Evolutionary conservation across 2,888 invertebrate genomes (phyloP).

Genomic region (Dasysyrphus tricinctus): DNA sequence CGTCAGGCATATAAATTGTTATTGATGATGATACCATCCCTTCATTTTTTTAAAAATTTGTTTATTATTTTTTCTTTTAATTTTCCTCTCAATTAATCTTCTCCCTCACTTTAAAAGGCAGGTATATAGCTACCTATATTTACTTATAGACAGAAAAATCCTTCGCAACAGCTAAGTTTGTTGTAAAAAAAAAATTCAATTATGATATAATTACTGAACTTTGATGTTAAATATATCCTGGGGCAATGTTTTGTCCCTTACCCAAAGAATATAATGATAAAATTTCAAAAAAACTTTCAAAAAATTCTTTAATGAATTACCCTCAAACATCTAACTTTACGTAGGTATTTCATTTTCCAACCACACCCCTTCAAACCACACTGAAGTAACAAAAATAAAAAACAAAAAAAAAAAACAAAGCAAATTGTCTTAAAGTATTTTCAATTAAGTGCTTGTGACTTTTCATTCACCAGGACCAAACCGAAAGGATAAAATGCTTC

Average conservation of each 20-base stretch:
- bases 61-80: constrained; percentile 43
- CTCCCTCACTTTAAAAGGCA: not conserved
- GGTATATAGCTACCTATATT: not conserved
- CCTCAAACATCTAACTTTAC: not conserved
- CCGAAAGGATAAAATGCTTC: constrained; percentile 63
- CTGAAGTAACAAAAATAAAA: not conserved
- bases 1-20: constrained; percentile 44
- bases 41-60: constrained; percentile 63
- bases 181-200: constrained; percentile 55
- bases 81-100: constrained; percentile 60
- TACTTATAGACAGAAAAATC: constrained; percentile 32
- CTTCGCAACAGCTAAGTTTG: not conserved
- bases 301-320: constrained; percentile 53
- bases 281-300: constrained; percentile 40
- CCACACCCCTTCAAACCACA: constrained; percentile 4
- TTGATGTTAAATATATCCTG: constrained; percentile 64
- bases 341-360: constrained; percentile 19
- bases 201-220: constrained; percentile 71
- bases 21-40: constrained; percentile 52
- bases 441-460: constrained; percentile 72
- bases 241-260: constrained; percentile 46
- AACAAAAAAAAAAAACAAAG: constrained; percentile 33
- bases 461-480: constrained; percentile 52
- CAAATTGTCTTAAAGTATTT: constrained; percentile 70
- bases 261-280: constrained; percentile 46